Evolutionary conservation across 1,140 invertebrate species (phyloP).

Genomic region (Pinna nobilis): DNA sequence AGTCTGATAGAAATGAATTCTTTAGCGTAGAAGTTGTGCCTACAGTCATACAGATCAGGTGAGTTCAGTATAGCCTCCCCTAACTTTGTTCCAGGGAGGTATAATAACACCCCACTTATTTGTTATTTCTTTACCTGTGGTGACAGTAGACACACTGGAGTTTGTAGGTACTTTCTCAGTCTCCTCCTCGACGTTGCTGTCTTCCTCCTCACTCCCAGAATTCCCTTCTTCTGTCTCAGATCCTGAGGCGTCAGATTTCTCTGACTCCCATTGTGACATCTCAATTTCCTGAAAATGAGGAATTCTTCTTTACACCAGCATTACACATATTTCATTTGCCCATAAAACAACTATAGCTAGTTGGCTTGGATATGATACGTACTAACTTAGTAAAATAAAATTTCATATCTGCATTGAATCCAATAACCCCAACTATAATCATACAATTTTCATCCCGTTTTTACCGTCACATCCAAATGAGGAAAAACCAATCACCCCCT

Average conservation of each 20-base stretch:
- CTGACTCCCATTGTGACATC: conserved; percentile 33
- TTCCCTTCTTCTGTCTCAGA: conserved; percentile 38
- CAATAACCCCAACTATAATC: neutral
- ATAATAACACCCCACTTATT: conserved; percentile 10
- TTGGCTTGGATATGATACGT: neutral
- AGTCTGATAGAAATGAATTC: no score
- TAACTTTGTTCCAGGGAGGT: conserved; percentile 3
- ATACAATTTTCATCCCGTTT: neutral
- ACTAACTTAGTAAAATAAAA: neutral
- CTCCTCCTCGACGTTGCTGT: conserved; percentile 24
- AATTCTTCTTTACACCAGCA: neutral
- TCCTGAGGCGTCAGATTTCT: conserved; percentile 43
- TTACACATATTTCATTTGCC: neutral
- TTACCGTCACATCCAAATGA: neutral
- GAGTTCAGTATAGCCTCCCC: neutral
- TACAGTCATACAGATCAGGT: neutral
- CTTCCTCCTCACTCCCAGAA: conserved; percentile 33
- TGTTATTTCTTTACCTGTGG: neutral
- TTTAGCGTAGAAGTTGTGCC: neutral
- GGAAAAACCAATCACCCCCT: neutral
- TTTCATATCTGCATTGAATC: no score
- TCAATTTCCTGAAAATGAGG: conserved; percentile 4
- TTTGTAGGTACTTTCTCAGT: neutral
- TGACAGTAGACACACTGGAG: neutral
- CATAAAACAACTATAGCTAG: neutral